These are phyloP conservation scores for Polyommatus icarus DNA, from an alignment of 2,888 invertebrate species.

Conservation along the genomic window DNA sequence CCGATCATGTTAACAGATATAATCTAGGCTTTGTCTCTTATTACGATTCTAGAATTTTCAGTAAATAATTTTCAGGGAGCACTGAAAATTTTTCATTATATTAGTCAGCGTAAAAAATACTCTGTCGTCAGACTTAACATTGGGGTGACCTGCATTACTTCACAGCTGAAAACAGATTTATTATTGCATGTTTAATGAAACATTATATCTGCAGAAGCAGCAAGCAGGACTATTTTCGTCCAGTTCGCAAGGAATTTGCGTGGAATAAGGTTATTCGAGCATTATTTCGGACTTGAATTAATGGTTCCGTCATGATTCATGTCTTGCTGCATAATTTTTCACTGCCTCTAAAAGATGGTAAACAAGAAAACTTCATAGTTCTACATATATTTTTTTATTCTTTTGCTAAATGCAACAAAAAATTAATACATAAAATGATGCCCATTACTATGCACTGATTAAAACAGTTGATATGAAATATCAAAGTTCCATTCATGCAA, in stretches of 20 bases:
- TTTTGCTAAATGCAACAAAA: too few species aligned
- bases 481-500: too few species aligned
- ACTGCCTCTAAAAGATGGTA: neutral
- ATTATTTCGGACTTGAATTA: constrained; percentile 16
- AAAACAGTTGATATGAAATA: too few species aligned
- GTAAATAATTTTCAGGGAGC: neutral
- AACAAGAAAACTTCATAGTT: too few species aligned
- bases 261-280: constrained; percentile 12
- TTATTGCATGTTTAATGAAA: constrained; percentile 28
- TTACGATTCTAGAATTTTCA: neutral
- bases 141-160: constrained; percentile 23
- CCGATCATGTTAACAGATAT: too few species aligned
- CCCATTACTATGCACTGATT: too few species aligned
- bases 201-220: constrained; percentile 14
- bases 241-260: constrained; percentile 26
- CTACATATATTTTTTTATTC: too few species aligned
- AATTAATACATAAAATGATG: too few species aligned
- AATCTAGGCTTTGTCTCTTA: neutral
- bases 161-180: constrained; percentile 27
- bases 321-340: neutral
- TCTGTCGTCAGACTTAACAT: constrained; percentile 20
- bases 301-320: constrained; percentile 11
- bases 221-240: constrained; percentile 25
- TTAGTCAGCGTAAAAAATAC: constrained; percentile 1
- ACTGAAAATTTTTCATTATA: neutral